Conservation (phyloP, 2,888 invertebrate species). For the Lamproptera curius region DNA sequence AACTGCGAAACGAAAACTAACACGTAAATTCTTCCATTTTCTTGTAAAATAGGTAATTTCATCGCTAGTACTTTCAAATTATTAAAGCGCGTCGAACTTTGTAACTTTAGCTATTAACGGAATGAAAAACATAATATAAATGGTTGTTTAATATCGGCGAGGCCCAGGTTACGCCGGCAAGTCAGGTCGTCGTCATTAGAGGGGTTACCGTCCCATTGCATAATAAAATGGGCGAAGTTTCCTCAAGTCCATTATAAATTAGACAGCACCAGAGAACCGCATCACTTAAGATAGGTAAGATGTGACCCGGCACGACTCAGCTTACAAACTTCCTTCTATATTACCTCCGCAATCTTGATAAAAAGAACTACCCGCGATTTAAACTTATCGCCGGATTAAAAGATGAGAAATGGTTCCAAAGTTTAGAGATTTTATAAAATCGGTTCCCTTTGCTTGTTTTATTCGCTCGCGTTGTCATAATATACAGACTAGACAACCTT, state of each 20-base stretch:
- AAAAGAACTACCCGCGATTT: constrained; percentile 73
- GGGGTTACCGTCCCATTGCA: constrained; percentile 76
- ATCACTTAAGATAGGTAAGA: constrained; percentile 77
- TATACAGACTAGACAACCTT: constrained; percentile 5
- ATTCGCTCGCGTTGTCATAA: constrained; percentile 12
- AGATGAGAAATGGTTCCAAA: constrained; percentile 39
- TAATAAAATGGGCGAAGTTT: constrained; percentile 78
- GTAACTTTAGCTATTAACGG: constrained; percentile 39
- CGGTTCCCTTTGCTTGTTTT: constrained; percentile 12
- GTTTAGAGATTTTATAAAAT: constrained; percentile 41
- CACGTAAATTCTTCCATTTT: constrained; percentile 2
- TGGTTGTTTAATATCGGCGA: constrained; percentile 63
- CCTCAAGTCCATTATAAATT: constrained; percentile 78
- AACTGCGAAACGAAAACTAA: neutral
- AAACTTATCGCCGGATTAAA: constrained; percentile 65
- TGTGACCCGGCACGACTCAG: constrained; percentile 73
- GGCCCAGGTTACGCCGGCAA: constrained; percentile 58
- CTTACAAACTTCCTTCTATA: constrained; percentile 67
- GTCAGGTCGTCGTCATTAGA: constrained; percentile 74
- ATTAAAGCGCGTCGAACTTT: constrained; percentile 9
- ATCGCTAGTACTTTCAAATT: neutral
- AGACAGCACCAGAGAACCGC: constrained; percentile 74
- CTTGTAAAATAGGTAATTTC: neutral
- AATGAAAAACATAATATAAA: constrained; percentile 57
- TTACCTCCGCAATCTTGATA: constrained; percentile 70